These are phyloP conservation scores for Lucinisca nassula DNA, from an alignment of 2,888 invertebrate species.

Conservation along the genomic window DNA sequence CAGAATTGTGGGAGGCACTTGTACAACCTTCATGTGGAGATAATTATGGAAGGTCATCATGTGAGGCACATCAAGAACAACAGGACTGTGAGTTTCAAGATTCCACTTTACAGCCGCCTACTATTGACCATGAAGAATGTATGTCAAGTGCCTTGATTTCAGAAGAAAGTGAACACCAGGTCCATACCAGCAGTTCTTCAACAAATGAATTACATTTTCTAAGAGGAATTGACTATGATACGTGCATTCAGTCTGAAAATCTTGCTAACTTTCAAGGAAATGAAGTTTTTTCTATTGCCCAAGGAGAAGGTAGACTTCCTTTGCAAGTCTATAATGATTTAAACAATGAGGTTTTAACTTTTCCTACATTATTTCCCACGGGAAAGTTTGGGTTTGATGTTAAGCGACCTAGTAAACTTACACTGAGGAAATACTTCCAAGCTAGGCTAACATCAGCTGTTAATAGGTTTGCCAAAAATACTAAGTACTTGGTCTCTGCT, in stretches of 20 bases:
- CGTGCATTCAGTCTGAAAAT: slow-evolving; percentile 56
- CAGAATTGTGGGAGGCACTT: not conserved
- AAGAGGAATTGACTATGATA: slow-evolving; percentile 19
- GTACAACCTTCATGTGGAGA: not conserved
- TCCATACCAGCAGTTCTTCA: not conserved
- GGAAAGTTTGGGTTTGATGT: slow-evolving; percentile 17
- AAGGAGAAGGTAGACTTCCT: slow-evolving; percentile 50
- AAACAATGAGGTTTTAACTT: slow-evolving; percentile 4
- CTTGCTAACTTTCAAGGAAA: slow-evolving; percentile 27
- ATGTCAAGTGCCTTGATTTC: not conserved
- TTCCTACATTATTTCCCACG: slow-evolving; percentile 23
- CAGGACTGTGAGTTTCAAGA: too few relatives aligned
- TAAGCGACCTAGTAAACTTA: not conserved
- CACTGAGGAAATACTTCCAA: not conserved
- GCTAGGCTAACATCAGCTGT: not conserved
- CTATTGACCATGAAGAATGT: too few relatives aligned
- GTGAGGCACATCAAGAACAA: too few relatives aligned
- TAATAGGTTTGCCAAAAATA: slow-evolving; percentile 6
- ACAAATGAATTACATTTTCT: not conserved
- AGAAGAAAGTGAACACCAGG: not conserved
- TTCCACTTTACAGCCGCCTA: too few relatives aligned
- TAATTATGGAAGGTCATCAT: not conserved
- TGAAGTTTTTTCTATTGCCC: slow-evolving; percentile 47
- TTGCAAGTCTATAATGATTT: slow-evolving; percentile 23
- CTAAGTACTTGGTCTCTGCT: not conserved